phyloP scores from a whole-genome alignment of 1,140 invertebrate species.

The Cherax quadricarinatus region DNA sequence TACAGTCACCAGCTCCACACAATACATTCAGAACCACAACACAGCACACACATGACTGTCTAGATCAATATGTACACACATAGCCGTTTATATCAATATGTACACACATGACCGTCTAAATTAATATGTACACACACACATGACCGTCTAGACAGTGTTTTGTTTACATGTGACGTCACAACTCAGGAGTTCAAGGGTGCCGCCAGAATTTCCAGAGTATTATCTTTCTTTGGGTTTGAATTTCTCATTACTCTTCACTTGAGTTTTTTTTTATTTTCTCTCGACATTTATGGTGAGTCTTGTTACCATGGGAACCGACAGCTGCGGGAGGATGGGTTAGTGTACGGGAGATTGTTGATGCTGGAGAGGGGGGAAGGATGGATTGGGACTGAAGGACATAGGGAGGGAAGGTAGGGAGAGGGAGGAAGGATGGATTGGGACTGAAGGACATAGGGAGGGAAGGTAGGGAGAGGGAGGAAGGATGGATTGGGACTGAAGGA shows the following conservation, averaged over 20 bases:
- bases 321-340: neutral
- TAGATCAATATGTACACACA: no score
- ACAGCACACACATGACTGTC: no score
- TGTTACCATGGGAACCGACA: neutral
- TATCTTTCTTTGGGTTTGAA: neutral
- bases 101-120: no score
- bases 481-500: neutral
- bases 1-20: no score
- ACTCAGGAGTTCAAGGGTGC: neutral
- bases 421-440: neutral
- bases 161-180: neutral
- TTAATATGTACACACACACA: no score
- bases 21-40: no score
- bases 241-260: neutral
- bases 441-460: neutral
- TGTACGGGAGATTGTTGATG: neutral
- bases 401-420: neutral
- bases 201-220: no score
- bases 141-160: no score
- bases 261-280: neutral
- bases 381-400: neutral
- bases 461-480: neutral
- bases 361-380: neutral
- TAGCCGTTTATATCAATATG: no score
- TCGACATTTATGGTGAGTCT: neutral